Conservation (phyloP, 2,797 vertebrate species). For the Tragelaphus oryx region DNA sequence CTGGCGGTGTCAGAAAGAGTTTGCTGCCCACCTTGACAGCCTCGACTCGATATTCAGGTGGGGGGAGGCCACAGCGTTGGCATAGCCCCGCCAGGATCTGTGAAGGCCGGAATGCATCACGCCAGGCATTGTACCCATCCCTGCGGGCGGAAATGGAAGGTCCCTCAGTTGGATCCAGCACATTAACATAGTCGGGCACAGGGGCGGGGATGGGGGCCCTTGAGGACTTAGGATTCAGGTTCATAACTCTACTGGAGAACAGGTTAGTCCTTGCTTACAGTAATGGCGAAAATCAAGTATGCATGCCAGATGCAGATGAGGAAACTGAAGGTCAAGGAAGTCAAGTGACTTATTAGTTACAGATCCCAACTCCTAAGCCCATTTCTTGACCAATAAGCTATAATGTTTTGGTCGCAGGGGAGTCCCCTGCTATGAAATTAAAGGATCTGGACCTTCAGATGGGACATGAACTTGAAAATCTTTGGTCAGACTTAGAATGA, state of each 20-base stretch:
- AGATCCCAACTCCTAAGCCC: background rate
- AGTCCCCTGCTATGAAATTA: background rate
- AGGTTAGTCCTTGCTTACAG: background rate
- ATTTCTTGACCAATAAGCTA: background rate
- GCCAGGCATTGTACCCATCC: conserved; percentile 91
- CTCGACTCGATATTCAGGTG: conserved; percentile 87
- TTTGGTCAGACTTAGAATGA: background rate
- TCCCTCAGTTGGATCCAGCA: background rate
- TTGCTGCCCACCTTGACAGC: conserved; percentile 95
- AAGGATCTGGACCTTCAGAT: background rate
- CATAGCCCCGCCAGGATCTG: conserved; percentile 91
- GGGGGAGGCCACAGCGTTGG: conserved; percentile 85
- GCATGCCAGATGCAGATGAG: background rate
- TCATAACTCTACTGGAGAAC: background rate
- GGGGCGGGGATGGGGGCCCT: background rate
- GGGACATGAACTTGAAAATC: background rate
- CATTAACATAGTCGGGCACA: background rate
- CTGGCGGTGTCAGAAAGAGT: conserved; percentile 90
- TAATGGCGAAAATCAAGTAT: background rate
- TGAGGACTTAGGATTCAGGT: background rate
- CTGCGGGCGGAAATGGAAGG: conserved; percentile 74
- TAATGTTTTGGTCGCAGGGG: background rate
- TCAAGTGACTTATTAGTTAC: background rate
- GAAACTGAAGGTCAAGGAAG: background rate
- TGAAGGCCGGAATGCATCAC: conserved; percentile 89